Evolutionary conservation across 2,888 invertebrate species (phyloP), one percentile per base, ranked within the genome.

Genomic region (Miltochrista miniata): DNA sequence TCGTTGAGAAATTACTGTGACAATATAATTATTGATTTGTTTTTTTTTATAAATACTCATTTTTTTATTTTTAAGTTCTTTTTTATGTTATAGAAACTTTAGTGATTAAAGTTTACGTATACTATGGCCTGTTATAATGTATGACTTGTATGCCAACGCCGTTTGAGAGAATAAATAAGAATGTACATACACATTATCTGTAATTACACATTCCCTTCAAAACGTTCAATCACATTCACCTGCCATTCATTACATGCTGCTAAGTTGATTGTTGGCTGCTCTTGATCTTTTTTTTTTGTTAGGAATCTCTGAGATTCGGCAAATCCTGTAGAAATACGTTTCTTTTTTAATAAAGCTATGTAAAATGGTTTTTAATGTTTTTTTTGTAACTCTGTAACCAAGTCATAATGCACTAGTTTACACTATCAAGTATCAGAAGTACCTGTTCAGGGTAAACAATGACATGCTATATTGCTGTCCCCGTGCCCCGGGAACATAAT

Each of bases 141-240:
- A n/a, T n/a, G n/a, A n/a, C 44, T 49, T 37, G 33, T 43, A 15
- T n/a, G n/a, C n/a, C 37, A 41, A 11, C 39, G 38, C 13, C 12
- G 44, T 42, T 34, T 41, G 40, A 53, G 33, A 33, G 18, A 29
- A 38, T 38, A 36, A 4, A 15, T 40, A 36, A 29, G 47, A n/a
- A n/a, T 65, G 57, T 68, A 68, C 36, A 68, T 60, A 66, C 51
- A 38, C 52, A 54, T 43, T 60, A 58, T 61, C 55, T 68, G 54
- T 64, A 56, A 67, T 56, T 50, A 61, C 54, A 66, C 65, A 66
- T 66, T 68, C 65, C 65, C 54, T 54, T 52, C 54, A 51, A 54
- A 45, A 49, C 43, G 33, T 39, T 58, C 49, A 47, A 48, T 45
- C 48, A 39, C 43, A 50, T 38, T 38, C 45, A 42, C 33, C 43